These are phyloP conservation scores for Actinia tenebrosa DNA, from an alignment of 64 coral and sea anemone species.

Conservation along the genomic window DNA sequence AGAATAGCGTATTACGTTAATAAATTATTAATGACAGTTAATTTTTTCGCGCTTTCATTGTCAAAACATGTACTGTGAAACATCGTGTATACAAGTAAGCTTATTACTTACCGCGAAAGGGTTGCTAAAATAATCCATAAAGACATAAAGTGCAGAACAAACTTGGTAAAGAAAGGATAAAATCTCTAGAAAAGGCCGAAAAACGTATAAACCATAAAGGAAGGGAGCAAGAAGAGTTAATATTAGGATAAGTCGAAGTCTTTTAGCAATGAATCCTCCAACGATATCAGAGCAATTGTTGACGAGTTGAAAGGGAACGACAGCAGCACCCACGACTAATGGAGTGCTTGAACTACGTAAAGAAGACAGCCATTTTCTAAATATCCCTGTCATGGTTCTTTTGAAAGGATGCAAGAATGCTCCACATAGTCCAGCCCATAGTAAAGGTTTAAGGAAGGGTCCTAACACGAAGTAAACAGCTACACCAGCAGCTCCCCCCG, in stretches of 20 bases:
- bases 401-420: slow-evolving; percentile 96
- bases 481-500: slow-evolving; percentile 74
- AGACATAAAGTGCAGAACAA: slow-evolving; percentile 39
- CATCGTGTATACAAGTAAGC: no score
- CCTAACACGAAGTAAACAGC: slow-evolving; percentile 93
- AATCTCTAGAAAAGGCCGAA: slow-evolving; percentile 88
- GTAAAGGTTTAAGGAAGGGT: slow-evolving; percentile 84
- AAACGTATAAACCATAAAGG: slow-evolving; percentile 67
- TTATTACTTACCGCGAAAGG: slow-evolving; percentile 63
- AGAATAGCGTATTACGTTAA: neutral
- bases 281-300: slow-evolving; percentile 85
- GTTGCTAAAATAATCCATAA: slow-evolving; percentile 87
- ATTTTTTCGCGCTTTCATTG: neutral
- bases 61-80: neutral
- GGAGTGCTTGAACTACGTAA: slow-evolving; percentile 81
- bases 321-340: slow-evolving; percentile 68
- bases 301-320: slow-evolving; percentile 82
- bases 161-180: slow-evolving; percentile 60
- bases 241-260: slow-evolving; percentile 55
- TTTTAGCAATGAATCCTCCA: slow-evolving; percentile 67
- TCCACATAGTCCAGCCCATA: slow-evolving; percentile 95
- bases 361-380: slow-evolving; percentile 84
- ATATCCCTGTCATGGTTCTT: slow-evolving; percentile 63
- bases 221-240: slow-evolving; percentile 37
- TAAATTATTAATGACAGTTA: slow-evolving; percentile 11